Base-by-base conservation (phyloP, 2,888 invertebrate genomes). In the Temnothorax unifasciatus region DNA sequence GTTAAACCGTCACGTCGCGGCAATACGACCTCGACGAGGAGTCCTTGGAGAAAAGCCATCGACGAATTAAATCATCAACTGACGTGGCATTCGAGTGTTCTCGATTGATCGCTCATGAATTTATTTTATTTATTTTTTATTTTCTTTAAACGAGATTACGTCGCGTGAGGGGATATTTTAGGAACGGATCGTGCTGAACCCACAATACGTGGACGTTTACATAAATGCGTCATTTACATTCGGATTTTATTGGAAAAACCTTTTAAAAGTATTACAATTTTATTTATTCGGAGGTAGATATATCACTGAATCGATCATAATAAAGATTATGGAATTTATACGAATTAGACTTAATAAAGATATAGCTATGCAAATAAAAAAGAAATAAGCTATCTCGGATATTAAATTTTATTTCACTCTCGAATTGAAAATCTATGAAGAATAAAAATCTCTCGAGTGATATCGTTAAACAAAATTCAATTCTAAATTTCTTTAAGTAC, bases 1-100 rank as follows among this genome's bases (percentile, higher is more conserved):
- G 87, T 90, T 86, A 89, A 91, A 91, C 88, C 85, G 29, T 29
- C 29, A 86, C 34, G 87, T 63, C 81, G 63, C 50, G 77, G 29
- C 66, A 50, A 41, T 34, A 66, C 57, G 85, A 86, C 84, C 84
- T 83, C 85, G 73, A 79, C 74, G 76, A 77, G 68, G 50, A 79
- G 63, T 75, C 86, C 86, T 89, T 87, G 87, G 82, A 84, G 21
- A 73, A 61, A 84, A 85, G 76, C 81, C 81, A 84, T 74, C 50
- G 64, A 47, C 25, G 64, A 74, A 68, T 76, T 82, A 75, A 57
- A 77, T 83, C 74, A 84, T 79, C 68, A 47, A 63, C 0, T 15
- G 38, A 15, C 25, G 4, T 64, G 76, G 13, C 18, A 34, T 44
- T 77, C 25, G 52, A 41, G 9, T 66, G 29, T 77, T 64, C 21